A percentile compares a stretch with the other conserved stretches of the same genome.
These are phyloP conservation scores for Dasypogon diadema DNA, from an alignment of 2,888 invertebrate genomes.

Conservation along the genomic window DNA sequence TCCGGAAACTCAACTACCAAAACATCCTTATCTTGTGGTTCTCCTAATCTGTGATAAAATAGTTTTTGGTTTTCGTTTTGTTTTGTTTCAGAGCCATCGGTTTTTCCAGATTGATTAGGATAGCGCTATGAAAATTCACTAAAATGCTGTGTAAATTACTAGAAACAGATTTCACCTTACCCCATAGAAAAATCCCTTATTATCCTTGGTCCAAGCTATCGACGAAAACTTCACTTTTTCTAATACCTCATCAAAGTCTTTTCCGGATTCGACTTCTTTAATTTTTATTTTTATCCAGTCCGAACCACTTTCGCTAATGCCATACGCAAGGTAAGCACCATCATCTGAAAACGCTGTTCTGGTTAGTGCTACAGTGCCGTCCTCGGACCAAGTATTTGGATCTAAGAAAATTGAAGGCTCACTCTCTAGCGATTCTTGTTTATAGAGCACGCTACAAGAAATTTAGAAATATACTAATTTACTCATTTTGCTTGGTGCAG, in stretches of 20 bases:
- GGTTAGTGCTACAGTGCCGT: constrained; percentile 88
- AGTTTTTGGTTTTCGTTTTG: constrained; percentile 92
- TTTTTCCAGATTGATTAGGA: constrained; percentile 83
- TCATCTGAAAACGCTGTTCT: constrained; percentile 88
- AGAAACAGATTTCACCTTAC: constrained; percentile 71
- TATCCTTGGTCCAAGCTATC: constrained; percentile 95
- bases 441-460: constrained; percentile 87
- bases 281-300: constrained; percentile 96
- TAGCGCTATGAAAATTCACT: constrained; percentile 74
- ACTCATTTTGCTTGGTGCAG: no score
- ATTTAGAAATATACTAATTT: no score
- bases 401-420: constrained; percentile 92
- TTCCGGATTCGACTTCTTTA: constrained; percentile 78
- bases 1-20: constrained; percentile 91
- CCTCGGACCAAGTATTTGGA: constrained; percentile 90
- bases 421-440: constrained; percentile 81
- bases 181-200: constrained; percentile 94
- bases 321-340: constrained; percentile 91
- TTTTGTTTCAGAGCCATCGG: constrained; percentile 92
- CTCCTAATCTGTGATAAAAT: constrained; percentile 91
- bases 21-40: constrained; percentile 87
- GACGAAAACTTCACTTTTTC: constrained; percentile 92
- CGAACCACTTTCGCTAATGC: constrained; percentile 91
- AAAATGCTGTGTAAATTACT: constrained; percentile 44
- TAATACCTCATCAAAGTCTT: constrained; percentile 90